A percentile compares a stretch with the other conserved stretches of the same genome.
These are phyloP conservation scores for Drosophila truncata DNA, from an alignment of 1,140 invertebrate genomes.

Conservation along the genomic window DNA sequence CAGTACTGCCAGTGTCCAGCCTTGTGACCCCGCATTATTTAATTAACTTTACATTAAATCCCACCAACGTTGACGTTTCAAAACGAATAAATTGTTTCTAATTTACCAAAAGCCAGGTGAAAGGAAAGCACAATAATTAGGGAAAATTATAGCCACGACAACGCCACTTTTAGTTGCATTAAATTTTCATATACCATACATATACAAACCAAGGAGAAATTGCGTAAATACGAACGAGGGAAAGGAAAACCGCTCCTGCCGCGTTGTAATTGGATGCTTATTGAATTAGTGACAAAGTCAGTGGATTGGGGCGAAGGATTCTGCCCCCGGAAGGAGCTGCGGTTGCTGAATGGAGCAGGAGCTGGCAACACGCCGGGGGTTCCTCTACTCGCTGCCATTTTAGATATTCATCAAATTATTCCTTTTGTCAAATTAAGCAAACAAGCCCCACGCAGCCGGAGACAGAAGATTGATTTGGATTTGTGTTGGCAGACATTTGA, in stretches of 20 bases:
- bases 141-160: constrained; percentile 56
- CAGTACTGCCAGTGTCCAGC: too few species aligned
- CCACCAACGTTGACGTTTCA: constrained; percentile 9
- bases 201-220: constrained; percentile 56
- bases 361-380: constrained; percentile 47
- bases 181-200: constrained; percentile 63
- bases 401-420: constrained; percentile 83
- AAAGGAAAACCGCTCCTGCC: constrained; percentile 39
- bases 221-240: constrained; percentile 22
- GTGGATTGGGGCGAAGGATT: constrained; percentile 29
- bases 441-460: constrained; percentile 58
- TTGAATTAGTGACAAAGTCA: constrained; percentile 78
- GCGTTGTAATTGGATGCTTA: constrained; percentile 81
- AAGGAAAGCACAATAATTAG: constrained; percentile 53
- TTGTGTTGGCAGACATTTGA: constrained; percentile 57
- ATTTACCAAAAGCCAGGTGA: constrained; percentile 24
- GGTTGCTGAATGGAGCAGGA: not conserved
- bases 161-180: constrained; percentile 61
- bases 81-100: constrained; percentile 34
- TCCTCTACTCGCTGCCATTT: constrained; percentile 62
- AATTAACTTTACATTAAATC: constrained; percentile 27
- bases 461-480: constrained; percentile 74
- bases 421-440: constrained; percentile 83
- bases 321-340: constrained; percentile 2
- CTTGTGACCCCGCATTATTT: constrained; percentile 11